Base-by-base conservation (phyloP, 2,888 invertebrate species). In the Hanleya hanleyi region DNA sequence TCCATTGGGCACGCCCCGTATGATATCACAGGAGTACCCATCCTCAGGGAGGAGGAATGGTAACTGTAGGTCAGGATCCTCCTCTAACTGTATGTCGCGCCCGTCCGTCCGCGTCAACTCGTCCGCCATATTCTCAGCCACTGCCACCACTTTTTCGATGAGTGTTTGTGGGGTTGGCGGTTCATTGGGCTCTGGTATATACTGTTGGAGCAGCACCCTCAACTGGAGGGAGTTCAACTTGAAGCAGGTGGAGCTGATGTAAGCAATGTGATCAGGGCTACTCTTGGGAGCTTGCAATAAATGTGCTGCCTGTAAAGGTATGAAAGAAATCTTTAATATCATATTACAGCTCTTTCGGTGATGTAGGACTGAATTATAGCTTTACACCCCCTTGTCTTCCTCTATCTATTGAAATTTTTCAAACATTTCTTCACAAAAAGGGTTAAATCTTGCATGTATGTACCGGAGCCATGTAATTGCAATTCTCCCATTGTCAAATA, bases 21-120 rank as follows among this genome's bases (percentile, higher is more conserved):
- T 96, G 72, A 97, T 96, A 91, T 99, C 98, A 88, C 97, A 97
- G 88, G 97, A 97, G 92, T 97, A 98, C 29, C 98, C 99, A 91
- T 99, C 99, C 88, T 98, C 98, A 0, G 99, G 99, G 72, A 99
- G 93, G 65, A 99, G 92, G 82, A 99, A 94, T 0, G 97, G 97
- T 71, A 98, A 92, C 85, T 96, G 95, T 51, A 99, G 93, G 75
- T 93, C 91, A 84, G 96, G 95, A 37, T 95, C 94, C 88, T 98
- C 97, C 91, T 99, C 98, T 68, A 99, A 91, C 0, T 95, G 93
- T 75, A 97, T 94, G 91, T 97, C 96, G 18, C 97, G 93, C 0
- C 97, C 98, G 88, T 98, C 97, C 22, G 88, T 84, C 49, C 86
- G 80, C 9, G 96, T 96, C 79, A 97, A 92, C 87, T 97, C 97